Evolutionary conservation across 2,113 vertebrate genomes (phyloP), one percentile per base, ranked within the genome.

Genomic region (Lepus timidus): DNA sequence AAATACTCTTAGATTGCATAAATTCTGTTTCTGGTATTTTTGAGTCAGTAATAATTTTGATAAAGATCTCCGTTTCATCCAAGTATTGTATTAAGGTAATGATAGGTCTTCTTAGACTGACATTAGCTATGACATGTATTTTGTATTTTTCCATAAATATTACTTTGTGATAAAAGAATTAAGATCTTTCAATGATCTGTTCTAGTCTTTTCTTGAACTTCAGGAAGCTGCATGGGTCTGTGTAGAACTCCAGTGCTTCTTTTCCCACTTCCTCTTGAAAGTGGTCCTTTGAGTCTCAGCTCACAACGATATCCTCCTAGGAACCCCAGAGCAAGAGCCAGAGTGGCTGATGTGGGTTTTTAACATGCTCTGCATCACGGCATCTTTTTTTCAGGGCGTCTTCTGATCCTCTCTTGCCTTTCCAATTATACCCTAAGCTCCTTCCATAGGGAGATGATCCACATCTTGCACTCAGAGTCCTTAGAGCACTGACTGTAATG

Each of bases 11-110:
- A 91, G 33, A 27, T 52, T 70, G 5, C 22, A 91, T 29, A 74
- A 29, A 62, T 76, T n/a, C 0, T 52, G 55, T 81, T 85, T 74
- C 6, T 58, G 5, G 14, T 16, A 65, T 49, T 51, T 90, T 87
- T 39, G n/a, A 90, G 51, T 86, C n/a, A 36, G 67, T 89, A 58
- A 31, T 79, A 65, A 91, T 67, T 78, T 73, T 79, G 73, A 74
- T 51, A 27, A 75, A 89, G 19, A n/a, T 64, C 23, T 33, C 8
- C 0, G 19, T 70, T 85, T 83, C n/a, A 52, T n/a, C 52, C 25
- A 64, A n/a, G 9, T 6, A 52, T 65, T 64, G 16, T n/a, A 67
- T 65, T 65, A n/a, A 71, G 7, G 1, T 20, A 17, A 74, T 39
- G 51, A 39, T 33, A 61, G 16, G 23, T 82, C 14, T 23, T 83